Conservation (phyloP, 2,113 vertebrate species). For the Strigops habroptila region DNA sequence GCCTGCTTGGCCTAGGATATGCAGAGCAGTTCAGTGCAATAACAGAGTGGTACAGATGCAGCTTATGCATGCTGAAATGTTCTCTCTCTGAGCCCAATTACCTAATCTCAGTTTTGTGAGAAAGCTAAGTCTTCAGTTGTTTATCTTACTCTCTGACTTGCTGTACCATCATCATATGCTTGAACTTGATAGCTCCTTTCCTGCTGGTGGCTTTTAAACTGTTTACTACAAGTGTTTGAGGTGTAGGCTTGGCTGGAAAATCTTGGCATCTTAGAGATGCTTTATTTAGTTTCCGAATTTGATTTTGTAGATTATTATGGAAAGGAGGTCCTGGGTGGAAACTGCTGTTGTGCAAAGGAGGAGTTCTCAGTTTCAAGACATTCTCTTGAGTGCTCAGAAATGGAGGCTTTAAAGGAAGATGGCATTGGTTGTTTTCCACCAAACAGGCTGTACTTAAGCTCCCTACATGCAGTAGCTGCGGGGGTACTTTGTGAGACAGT, state of each 20-base stretch:
- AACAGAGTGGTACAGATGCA: not conserved
- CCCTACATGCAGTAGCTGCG: accelerated
- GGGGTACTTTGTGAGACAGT: not conserved
- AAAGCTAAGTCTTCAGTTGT: not conserved
- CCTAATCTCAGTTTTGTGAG: not conserved
- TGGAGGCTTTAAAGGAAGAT: not conserved
- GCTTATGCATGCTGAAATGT: not conserved
- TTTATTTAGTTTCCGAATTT: not conserved
- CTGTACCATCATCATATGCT: not conserved
- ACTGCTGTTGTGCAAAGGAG: not conserved
- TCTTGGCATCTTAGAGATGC: not conserved
- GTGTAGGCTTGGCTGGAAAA: not conserved
- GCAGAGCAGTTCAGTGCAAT: not conserved
- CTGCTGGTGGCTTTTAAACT: not conserved
- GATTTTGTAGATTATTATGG: not conserved
- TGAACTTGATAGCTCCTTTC: not conserved
- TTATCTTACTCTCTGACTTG: not conserved
- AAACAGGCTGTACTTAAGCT: not conserved
- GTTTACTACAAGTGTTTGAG: not conserved
- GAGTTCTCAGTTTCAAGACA: not conserved
- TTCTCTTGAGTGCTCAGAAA: not conserved
- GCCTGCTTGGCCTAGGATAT: not conserved
- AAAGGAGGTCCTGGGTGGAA: not conserved
- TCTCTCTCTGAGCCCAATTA: not conserved
- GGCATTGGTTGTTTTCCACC: not conserved